Conservation (phyloP, 2,113 vertebrate species). For the Myrmecobius fasciatus region DNA sequence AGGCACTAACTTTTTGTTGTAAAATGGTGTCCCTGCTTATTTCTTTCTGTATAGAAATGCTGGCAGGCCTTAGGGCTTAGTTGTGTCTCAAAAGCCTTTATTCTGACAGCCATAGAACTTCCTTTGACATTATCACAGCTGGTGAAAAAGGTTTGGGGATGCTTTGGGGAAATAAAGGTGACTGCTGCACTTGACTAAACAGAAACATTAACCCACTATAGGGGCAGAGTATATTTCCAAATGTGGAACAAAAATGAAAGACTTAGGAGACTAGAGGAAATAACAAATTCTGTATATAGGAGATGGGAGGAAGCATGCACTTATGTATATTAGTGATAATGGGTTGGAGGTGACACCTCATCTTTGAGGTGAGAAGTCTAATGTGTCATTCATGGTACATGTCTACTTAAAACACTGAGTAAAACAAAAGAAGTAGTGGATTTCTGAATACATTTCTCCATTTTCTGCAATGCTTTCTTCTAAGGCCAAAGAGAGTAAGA, state of each 20-base stretch:
- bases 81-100: background rate
- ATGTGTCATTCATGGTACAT: background rate
- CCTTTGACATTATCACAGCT: background rate
- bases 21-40: background rate
- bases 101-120: background rate
- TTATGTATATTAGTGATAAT: background rate
- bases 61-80: background rate
- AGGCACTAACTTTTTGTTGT: background rate
- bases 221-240: background rate
- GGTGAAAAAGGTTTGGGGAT: background rate
- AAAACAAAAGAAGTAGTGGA: slow-evolving; percentile 10
- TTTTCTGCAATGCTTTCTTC: slow-evolving; percentile 73
- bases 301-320: background rate
- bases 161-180: slow-evolving; percentile 6
- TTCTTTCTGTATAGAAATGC: background rate
- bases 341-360: background rate
- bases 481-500: slow-evolving; percentile 77
- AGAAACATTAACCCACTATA: background rate
- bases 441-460: slow-evolving; percentile 62
- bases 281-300: background rate
- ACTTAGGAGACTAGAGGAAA: background rate
- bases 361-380: slow-evolving; percentile 2
- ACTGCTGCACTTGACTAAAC: background rate
- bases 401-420: background rate
- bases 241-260: background rate